Base-by-base conservation (phyloP, 2,797 vertebrate species). In the Coregonus suidteri region DNA sequence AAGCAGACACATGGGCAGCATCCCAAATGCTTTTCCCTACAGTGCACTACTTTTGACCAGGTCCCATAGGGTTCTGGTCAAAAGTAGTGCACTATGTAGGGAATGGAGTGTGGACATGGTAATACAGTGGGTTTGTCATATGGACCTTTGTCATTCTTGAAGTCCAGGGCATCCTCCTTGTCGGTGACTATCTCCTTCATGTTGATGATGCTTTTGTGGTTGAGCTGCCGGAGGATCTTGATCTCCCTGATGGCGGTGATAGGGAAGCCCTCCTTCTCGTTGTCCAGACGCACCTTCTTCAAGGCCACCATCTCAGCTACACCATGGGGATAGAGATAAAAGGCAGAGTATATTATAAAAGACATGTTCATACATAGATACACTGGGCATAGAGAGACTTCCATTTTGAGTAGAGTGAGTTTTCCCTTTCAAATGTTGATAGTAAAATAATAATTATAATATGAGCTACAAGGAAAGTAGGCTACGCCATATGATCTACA, bases 101-200 rank as follows among this genome's bases (percentile, higher is more conserved):
- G 41, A 47, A 47, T 25, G 20, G 6, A 62, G 20, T 62, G n/a
- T 2, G 3, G 20, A 16, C 59, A 62, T 62, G 7, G 9, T 30
- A 7, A 64, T 62, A 62, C 18, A 20, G 16, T 1, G 5, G 41
- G 6, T 0, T 5, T 75, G 1, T 1, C 59, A 56, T 20, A 14
- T 5, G 35, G 81, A 98, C 97, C 98, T 97, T 97, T 99, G 87
- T 99, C 98, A 73, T 99, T 99, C 89, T 98, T 99, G 91, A 99
- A 99, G 92, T 99, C 98, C 75, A 99, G 91, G 69, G 98, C 98
- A 75, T 99, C 98, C 86, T 99, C 97, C 80, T 99, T 99, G 92
- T 99, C 98, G 0, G 98, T 99, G 90, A 99, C 97, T 0, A 99
- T 99, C 90, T 99, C 98, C 93, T 99, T 99, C 98, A 99, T 99